Percentiles rank a stretch among this genome's conserved stretches.
These are phyloP conservation scores for Chrysolina americana DNA, from an alignment of 2,888 invertebrate species.

Conservation along the genomic window DNA sequence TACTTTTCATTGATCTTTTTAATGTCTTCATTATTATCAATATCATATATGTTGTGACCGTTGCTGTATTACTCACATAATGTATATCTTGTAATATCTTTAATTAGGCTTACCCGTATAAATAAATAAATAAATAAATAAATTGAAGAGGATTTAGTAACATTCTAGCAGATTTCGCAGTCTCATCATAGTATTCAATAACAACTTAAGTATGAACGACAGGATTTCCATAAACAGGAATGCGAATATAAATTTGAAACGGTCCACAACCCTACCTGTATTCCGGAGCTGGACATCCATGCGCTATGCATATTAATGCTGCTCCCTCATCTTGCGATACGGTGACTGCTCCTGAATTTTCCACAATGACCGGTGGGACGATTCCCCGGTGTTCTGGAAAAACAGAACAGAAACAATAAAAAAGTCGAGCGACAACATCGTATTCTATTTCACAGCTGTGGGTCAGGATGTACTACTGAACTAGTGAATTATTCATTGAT, in stretches of 20 bases:
- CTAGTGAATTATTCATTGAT: background rate
- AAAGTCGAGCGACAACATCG: background rate
- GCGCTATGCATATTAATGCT: constrained; percentile 84
- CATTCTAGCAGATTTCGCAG: too few relatives aligned
- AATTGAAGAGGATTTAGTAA: too few relatives aligned
- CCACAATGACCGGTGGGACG: constrained; percentile 80
- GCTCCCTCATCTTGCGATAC: constrained; percentile 83
- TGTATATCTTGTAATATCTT: too few relatives aligned
- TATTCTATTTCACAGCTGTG: background rate
- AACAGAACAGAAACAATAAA: constrained; percentile 8
- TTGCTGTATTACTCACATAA: too few relatives aligned
- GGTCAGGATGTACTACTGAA: background rate
- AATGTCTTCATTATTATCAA: too few relatives aligned
- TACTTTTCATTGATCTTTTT: too few relatives aligned
- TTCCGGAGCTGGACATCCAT: constrained; percentile 84
- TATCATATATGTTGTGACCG: too few relatives aligned
- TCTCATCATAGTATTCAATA: background rate
- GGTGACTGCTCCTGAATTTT: constrained; percentile 79
- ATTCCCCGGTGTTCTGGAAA: constrained; percentile 79
- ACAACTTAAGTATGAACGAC: background rate
- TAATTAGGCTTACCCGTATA: too few relatives aligned
- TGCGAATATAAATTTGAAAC: background rate
- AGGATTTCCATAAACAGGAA: background rate
- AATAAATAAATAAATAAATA: too few relatives aligned
- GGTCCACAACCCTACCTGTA: constrained; percentile 73